phyloP scores from a whole-genome alignment of 2,888 invertebrate species.

The Itoplectis maculator region DNA sequence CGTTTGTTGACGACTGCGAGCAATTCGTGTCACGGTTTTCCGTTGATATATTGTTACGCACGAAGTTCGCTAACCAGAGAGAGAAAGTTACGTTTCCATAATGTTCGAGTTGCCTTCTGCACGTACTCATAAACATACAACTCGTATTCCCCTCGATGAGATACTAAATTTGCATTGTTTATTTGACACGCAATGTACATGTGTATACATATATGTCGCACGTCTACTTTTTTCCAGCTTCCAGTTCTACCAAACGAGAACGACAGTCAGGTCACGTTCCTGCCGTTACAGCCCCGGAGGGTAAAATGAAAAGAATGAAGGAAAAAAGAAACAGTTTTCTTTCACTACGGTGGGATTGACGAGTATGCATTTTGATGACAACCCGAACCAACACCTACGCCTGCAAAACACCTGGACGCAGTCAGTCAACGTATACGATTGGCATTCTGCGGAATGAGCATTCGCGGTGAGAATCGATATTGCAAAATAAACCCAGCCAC shows the following conservation, averaged over 20 bases:
- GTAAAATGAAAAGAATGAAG: constrained; percentile 6
- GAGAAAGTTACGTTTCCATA: neutral
- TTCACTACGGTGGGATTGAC: constrained; percentile 13
- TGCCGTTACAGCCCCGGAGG: constrained; percentile 1
- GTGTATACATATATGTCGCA: neutral
- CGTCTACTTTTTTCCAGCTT: neutral
- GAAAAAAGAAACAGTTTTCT: constrained; percentile 5
- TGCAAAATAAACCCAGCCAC: neutral
- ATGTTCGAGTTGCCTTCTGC: neutral
- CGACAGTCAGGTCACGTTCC: constrained; percentile 34
- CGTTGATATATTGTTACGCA: neutral
- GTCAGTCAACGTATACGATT: neutral
- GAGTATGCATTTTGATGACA: constrained; percentile 25
- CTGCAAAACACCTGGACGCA: neutral
- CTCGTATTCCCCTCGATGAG: neutral
- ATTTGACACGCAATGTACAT: neutral
- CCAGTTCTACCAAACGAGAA: neutral
- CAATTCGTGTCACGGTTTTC: neutral
- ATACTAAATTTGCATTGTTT: constrained; percentile 11
- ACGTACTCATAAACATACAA: neutral
- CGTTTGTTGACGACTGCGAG: neutral
- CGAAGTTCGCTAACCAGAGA: neutral
- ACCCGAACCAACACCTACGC: neutral
- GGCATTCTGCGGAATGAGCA: neutral
- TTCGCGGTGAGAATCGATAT: neutral